A percentile compares a stretch with the other conserved stretches of the same genome.
Evolutionary conservation across 2,888 invertebrate genomes (phyloP).

Genomic region (Lasioglossum morio): DNA sequence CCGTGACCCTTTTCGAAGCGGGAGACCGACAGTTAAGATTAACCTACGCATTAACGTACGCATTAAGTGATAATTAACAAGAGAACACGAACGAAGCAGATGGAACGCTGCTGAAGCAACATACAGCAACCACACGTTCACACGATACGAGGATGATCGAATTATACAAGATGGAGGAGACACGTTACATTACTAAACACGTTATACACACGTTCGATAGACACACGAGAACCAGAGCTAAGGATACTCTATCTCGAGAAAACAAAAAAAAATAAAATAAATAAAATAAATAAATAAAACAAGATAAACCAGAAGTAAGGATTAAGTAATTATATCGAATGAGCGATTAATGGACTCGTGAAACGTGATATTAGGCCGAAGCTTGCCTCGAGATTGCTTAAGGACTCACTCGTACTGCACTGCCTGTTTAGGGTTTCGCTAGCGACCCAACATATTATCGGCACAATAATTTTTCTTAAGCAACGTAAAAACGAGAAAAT

Average conservation of each 20-base stretch:
- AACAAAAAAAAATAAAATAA: not conserved
- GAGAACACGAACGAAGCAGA: constrained; percentile 44
- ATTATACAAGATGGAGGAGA: constrained; percentile 48
- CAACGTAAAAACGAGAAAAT: constrained; percentile 77
- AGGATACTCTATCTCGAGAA: not conserved
- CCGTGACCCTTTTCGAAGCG: constrained; percentile 65
- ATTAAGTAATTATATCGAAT: constrained; percentile 76
- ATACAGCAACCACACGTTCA: constrained; percentile 9
- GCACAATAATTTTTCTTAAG: constrained; percentile 85
- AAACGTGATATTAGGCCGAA: constrained; percentile 85
- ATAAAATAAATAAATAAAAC: not conserved
- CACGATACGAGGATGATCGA: constrained; percentile 63
- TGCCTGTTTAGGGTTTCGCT: constrained; percentile 85
- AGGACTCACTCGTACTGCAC: constrained; percentile 84
- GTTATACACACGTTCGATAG: constrained; percentile 10
- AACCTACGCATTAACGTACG: constrained; percentile 75
- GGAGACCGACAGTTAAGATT: constrained; percentile 71
- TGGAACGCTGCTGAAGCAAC: constrained; percentile 32
- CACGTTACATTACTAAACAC: constrained; percentile 52
- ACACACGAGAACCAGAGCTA: constrained; percentile 27
- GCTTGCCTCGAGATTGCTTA: constrained; percentile 85
- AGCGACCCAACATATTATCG: constrained; percentile 84
- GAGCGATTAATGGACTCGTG: constrained; percentile 83
- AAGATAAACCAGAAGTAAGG: constrained; percentile 42
- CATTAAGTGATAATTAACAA: constrained; percentile 80